Base-by-base conservation (phyloP, 2,113 vertebrate genomes). In the Podocnemis expansa region DNA sequence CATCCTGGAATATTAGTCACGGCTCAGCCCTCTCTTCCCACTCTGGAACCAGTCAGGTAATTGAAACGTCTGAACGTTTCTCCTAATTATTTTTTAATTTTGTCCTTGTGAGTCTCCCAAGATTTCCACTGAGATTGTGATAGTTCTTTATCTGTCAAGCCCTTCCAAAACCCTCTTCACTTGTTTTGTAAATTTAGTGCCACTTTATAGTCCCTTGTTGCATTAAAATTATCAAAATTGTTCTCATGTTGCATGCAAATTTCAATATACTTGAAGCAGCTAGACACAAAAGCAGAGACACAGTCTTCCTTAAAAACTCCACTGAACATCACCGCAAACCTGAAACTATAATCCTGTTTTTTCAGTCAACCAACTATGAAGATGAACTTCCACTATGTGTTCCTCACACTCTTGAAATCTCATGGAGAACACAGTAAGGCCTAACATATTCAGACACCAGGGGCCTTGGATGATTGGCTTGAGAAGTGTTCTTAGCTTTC, bases 141-240 rank as follows among this genome's bases (percentile, higher is more conserved):
- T 19, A 87, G 79, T 76, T 31, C 17, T 63, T 83, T 95, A 94
- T 76, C 94, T 93, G 88, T 79, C 93, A 49, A 60, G 93, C 56
- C 81, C 95, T 67, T 45, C 41, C n/a, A 83, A 96, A 93, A 88
- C 58, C 92, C 89, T 49, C 80, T 60, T 95, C 67, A 94, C 95
- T 82, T 2, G 6, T 88, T 94, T 56, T 94, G 85, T 94, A 90
- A 45, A 63, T 49, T 70, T 43, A 55, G 84, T 0, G 0, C 88
- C 81, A 93, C 91, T 91, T 79, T 92, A 82, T 92, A 91, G 89
- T 49, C 84, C 76, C 89, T 29, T 2, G 10, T 19, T 54, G 85
- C 79, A 43, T 21, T n/a, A 22, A 91, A 96, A 92, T 67, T 17
- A 67, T 56, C 70, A 56, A 55, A 96, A 54, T 49, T 19, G 19